Percentiles rank a stretch among this genome's conserved stretches.
Evolutionary conservation across 2,888 invertebrate genomes (phyloP).

Genomic region (Thymelicus sylvestris): DNA sequence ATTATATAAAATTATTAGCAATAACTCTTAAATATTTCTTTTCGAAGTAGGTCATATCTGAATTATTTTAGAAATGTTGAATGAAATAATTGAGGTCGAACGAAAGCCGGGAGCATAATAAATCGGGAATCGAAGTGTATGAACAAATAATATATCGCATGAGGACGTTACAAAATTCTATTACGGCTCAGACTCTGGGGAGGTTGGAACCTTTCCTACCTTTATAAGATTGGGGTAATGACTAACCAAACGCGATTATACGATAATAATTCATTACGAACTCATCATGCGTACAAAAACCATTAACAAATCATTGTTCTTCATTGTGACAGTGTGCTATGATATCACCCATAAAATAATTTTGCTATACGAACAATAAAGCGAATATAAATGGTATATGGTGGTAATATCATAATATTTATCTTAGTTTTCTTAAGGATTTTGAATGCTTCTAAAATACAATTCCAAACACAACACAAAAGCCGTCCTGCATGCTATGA

Average conservation of each 20-base stretch:
- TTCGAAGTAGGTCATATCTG: conserved; percentile 12
- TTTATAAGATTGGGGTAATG: conserved; percentile 38
- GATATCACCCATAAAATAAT: too few species aligned
- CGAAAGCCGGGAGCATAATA: conserved; percentile 23
- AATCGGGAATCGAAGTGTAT: conserved; percentile 41
- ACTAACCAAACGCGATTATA: conserved; percentile 1
- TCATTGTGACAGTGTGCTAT: too few species aligned
- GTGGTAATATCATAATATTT: too few species aligned
- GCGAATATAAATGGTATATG: too few species aligned
- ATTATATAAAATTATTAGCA: conserved; percentile 12
- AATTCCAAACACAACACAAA: too few species aligned
- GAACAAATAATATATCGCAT: conserved; percentile 45
- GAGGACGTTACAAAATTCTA: conserved; percentile 48
- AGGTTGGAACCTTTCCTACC: conserved; percentile 38
- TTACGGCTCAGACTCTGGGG: conserved; percentile 44
- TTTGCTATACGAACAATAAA: too few species aligned
- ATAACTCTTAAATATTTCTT: conserved; percentile 26
- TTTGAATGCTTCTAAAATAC: too few species aligned
- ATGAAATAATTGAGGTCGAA: conserved; percentile 19
- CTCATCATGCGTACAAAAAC: too few species aligned
- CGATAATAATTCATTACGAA: conserved; percentile 1
- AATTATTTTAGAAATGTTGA: conserved; percentile 22
- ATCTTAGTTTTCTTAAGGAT: too few species aligned
- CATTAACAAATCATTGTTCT: too few species aligned
- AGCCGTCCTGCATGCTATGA: too few species aligned